Percentiles rank a stretch among this genome's conserved stretches.
Evolutionary conservation across 2,888 invertebrate genomes (phyloP).

Genomic region (Drosophila histrio): DNA sequence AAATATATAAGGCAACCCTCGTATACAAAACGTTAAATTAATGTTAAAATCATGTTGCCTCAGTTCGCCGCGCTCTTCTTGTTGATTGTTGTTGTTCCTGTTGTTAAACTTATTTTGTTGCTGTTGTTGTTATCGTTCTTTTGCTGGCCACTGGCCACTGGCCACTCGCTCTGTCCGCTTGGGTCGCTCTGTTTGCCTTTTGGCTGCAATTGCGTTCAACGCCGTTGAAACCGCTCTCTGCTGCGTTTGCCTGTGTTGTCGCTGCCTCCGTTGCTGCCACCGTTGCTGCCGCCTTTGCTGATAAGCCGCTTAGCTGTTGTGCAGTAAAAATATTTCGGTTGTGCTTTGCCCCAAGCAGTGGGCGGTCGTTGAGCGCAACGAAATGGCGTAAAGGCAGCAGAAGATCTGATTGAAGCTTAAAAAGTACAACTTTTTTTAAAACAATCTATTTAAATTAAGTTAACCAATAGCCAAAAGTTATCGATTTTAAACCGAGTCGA

Average conservation of each 20-base stretch:
- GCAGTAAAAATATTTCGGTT: constrained; percentile 61
- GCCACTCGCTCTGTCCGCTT: constrained; percentile 12
- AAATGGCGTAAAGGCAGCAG: constrained; percentile 34
- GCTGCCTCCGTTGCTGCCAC: constrained; percentile 1
- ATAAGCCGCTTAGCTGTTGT: constrained; percentile 68
- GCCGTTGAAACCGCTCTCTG: constrained; percentile 10
- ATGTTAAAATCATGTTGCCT: constrained; percentile 53
- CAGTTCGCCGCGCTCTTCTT: neutral
- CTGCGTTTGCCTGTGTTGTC: neutral
- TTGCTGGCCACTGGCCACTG: constrained; percentile 19
- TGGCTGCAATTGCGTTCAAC: constrained; percentile 50
- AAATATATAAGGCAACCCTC: too few species aligned
- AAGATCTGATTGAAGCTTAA: constrained; percentile 36
- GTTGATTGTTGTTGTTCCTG: neutral
- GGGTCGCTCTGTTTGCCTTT: constrained; percentile 48
- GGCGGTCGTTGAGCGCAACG: constrained; percentile 34
- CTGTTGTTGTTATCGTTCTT: constrained; percentile 11
- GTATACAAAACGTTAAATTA: constrained; percentile 61
- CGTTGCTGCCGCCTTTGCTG: constrained; percentile 24
- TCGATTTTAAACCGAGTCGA: neutral
- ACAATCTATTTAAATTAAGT: neutral
- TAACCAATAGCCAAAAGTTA: neutral
- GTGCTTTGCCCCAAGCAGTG: constrained; percentile 38
- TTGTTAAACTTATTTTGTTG: neutral
- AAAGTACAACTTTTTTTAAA: constrained; percentile 6